Evolutionary conservation across 1,140 invertebrate species (phyloP).

Genomic region (Drosophila littoralis): DNA sequence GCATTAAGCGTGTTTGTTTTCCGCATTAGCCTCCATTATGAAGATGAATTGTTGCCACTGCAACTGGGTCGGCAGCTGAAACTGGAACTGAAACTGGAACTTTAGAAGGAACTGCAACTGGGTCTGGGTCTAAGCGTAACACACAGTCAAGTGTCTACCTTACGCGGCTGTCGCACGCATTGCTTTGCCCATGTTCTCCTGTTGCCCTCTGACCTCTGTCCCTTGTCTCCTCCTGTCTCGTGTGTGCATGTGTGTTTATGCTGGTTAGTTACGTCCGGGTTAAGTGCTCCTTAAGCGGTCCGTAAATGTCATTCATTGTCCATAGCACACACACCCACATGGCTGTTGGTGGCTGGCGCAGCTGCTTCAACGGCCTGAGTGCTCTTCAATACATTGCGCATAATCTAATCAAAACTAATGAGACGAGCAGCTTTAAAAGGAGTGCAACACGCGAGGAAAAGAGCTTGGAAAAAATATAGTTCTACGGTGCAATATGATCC

Average conservation of each 20-base stretch:
- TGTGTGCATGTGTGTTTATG: slow-evolving; percentile 31
- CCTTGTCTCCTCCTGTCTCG: not conserved
- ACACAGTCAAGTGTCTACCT: not conserved
- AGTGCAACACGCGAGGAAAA: too few species aligned
- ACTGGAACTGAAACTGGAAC: slow-evolving; percentile 1
- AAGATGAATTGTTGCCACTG: slow-evolving; percentile 42
- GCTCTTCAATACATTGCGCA: slow-evolving; percentile 4
- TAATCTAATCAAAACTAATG: slow-evolving; percentile 22
- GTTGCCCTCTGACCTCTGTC: not conserved
- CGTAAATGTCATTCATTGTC: slow-evolving; percentile 50
- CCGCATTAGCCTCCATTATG: slow-evolving; percentile 52
- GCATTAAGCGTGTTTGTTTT: slow-evolving; percentile 48
- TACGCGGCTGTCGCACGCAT: slow-evolving; percentile 1
- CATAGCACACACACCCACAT: slow-evolving; percentile 15
- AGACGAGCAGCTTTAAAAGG: not conserved
- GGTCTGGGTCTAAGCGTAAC: not conserved
- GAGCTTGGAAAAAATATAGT: too few species aligned
- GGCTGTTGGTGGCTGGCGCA: not conserved
- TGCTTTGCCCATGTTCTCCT: not conserved
- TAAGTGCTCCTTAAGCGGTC: slow-evolving; percentile 61
- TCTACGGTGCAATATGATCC: too few species aligned
- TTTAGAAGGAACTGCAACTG: not conserved
- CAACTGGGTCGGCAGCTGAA: not conserved
- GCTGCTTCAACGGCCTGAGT: not conserved
- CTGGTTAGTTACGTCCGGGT: slow-evolving; percentile 49